Base-by-base conservation (phyloP, 2,888 invertebrate species). In the Acholoe squamosa region DNA sequence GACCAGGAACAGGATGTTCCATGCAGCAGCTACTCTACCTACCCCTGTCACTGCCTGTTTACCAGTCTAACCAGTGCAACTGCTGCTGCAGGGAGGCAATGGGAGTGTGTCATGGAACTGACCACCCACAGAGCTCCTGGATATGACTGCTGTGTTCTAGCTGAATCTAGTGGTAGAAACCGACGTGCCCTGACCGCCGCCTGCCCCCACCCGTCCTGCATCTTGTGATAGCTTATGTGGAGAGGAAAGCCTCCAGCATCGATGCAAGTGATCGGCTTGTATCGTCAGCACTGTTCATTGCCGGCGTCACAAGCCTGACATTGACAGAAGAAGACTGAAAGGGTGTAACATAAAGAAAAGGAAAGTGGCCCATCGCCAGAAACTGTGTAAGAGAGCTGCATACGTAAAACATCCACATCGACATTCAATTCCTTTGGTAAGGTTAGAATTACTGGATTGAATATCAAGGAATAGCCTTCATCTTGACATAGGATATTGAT, bases 201-300 rank as follows among this genome's bases (percentile, higher is more conserved):
- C 61, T n/a, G 61, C 61, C 61, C 61, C 14, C 61, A n/a, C 19
- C 61, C 61, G 61, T 61, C 61, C 61, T 61, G n/a, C 14, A 61
- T n/a, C 61, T 61, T 61, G 61, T 61, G 61, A 61, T 61, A 61
- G n/a, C 61, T 61, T 19, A 19, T 61, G 61, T n/a, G 61, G 61
- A n/a, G n/a, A 61, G 61, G n/a, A n/a, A n/a, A 61, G 19, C 22
- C 61, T n/a, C 12, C 61, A 3, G 61, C 14, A 1, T 43, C 43
- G 10, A 10, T 43, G 43, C 10, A 10, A 43, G 5, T 43, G 43
- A 10, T 43, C 3, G 3, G 5, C 61, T 14, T 3, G 14, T 61
- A n/a, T 19, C 61, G n/a, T 61, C 14, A 61, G 22, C 61, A 61
- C 22, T 19, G 19, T 61, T 61, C 14, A n/a, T n/a, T 61, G 61